Evolutionary conservation across 2,888 invertebrate genomes (phyloP), one percentile per base, ranked within the genome.

Genomic region (Pterostichus niger): DNA sequence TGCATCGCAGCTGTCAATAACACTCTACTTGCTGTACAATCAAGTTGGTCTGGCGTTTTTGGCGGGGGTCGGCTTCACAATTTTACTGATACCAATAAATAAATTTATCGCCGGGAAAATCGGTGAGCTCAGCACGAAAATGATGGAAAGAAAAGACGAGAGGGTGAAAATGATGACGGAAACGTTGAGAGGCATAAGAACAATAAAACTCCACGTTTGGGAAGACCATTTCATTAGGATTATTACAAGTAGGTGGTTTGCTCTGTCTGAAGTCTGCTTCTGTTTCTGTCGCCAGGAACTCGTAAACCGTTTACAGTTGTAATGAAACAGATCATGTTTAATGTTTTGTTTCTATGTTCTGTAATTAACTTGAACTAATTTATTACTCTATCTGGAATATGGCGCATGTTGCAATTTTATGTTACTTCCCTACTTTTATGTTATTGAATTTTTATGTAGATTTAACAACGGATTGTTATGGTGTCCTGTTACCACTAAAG

Each of bases 151-250:
- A 86, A 99, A 99, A 90, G 99, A 99, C 90, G 91, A 93, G 24
- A 93, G 99, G 86, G 96, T 99, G 15, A 95, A 95, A 88, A 90
- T 97, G 49, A 95, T 98, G 88, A 94, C 95, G 73, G 99, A 99
- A 91, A 92, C 97, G 84, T 91, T 99, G 83, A 92, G 93, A 85
- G 98, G 98, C 15, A 97, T 99, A 81, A 94, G 95, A 85, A 95
- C 96, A 7, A 94, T 99, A 40, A 99, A 99, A 90, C 92, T 97
- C 83, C 96, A 98, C 88, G 95, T 97, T 13, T 99, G 98, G 98
- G 99, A 99, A 90, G 93, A 95, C 84, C 94, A 95, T 88, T 98
- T 99, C 88, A 93, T 94, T 64, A 89, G 92, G 44, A 92, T 92
- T 88, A 93, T 96, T 75, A 90, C 92, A 86, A 93, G 95, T 95